Base-by-base conservation (phyloP, 1,140 invertebrate species). In the Penaeus vannamei region DNA sequence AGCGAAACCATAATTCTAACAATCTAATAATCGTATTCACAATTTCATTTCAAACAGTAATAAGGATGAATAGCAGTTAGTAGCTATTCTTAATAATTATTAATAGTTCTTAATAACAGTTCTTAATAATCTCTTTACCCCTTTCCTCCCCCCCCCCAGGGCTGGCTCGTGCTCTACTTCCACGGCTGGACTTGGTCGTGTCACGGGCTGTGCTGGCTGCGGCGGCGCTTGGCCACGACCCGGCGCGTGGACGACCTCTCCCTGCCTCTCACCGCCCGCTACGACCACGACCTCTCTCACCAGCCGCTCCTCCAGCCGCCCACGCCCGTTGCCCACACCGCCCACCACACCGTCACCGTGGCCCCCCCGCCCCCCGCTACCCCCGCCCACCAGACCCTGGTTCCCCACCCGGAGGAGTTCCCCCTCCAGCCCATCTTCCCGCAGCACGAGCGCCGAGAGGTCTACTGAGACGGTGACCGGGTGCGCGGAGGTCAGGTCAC, bases 121-220 rank as follows among this genome's bases (percentile, higher is more conserved):
- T 42, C 4, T 42, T 42, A 42, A 42, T 42, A 4, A 42, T 42
- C 36, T 53, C 10, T 1, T 53, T 12, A 53, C 1, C 72, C 12
- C 7, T 8, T 72, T 8, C 17, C n/a, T 22, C 29, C 60, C 59
- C 62, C 64, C 53, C 53, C 36, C 60, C 82, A 89, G 87, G 82
- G 87, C 19, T 89, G 87, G 81, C 42, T 89, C 26, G 82, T 89
- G 64, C 87, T 89, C n/a, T 89, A 89, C 82, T 89, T 89, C 82
- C 87, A 89, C 46, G 87, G 87, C 20, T 89, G 81, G 81, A 77
- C 72, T 61, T 89, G 87, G 87, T 22, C 72, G 12, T 89, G 87
- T 79, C 82, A 84, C 23, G 87, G 87, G 22, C 59, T 77, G 26
- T 89, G 87, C 46, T 89, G 87, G 87, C 72, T 89, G 29, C 66